Conservation (phyloP, 2,113 vertebrate species). For the Procavia capensis region DNA sequence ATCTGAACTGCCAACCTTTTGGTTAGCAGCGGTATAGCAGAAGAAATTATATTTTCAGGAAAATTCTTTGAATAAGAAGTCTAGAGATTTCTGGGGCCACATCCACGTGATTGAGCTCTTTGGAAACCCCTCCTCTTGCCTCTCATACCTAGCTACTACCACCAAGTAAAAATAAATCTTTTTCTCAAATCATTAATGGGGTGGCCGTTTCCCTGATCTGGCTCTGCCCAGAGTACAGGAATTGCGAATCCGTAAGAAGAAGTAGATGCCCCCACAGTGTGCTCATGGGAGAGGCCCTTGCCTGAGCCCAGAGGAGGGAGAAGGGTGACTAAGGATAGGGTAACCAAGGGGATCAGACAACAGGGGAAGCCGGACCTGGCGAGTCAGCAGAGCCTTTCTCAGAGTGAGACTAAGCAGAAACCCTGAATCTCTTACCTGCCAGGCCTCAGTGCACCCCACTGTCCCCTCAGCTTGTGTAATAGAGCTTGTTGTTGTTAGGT, state of each 20-base stretch:
- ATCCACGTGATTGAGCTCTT: rapidly evolving
- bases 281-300: not conserved
- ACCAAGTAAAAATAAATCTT: not conserved
- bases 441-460: not conserved
- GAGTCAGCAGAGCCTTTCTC: not conserved
- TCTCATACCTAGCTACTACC: not conserved
- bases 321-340: not conserved
- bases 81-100: not conserved
- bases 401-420: not conserved
- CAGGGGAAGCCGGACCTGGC: not conserved
- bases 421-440: rapidly evolving
- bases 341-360: not conserved
- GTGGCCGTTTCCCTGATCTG: not conserved
- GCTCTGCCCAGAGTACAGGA: not conserved
- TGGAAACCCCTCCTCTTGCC: not conserved
- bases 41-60: not conserved
- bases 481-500: too few species aligned
- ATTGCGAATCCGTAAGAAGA: not conserved
- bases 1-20: too few species aligned
- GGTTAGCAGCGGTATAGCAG: too few species aligned
- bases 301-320: not conserved
- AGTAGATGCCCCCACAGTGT: rapidly evolving
- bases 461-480: rapidly evolving
- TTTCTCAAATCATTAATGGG: not conserved
- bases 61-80: not conserved